Conservation (phyloP, 2,113 vertebrate genomes). For the Chloebia gouldiae region DNA sequence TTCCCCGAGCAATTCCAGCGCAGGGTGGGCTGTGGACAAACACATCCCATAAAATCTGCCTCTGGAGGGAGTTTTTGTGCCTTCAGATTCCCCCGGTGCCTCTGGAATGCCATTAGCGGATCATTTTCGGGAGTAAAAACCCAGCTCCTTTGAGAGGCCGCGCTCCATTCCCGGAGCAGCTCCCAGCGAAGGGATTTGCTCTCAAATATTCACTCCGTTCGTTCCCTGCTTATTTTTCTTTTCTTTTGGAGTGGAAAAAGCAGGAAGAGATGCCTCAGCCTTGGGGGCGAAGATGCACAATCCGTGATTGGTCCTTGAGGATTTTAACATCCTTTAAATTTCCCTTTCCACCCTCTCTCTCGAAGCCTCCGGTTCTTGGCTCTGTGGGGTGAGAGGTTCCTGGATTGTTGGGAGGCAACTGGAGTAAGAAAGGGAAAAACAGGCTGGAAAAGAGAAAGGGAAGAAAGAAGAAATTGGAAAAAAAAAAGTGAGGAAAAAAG, state of each 20-base stretch:
- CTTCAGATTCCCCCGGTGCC: background rate
- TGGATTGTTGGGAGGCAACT: accelerated
- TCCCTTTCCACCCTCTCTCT: background rate
- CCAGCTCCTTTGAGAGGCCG: background rate
- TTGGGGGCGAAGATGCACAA: background rate
- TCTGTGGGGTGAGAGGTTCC: background rate
- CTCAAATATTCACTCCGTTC: background rate
- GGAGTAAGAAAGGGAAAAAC: background rate
- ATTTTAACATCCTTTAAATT: background rate
- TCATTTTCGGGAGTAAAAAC: background rate
- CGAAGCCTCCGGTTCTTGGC: background rate
- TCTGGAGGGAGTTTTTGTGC: background rate
- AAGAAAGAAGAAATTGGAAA: background rate
- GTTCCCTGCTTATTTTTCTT: background rate
- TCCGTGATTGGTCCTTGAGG: background rate
- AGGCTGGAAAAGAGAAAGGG: background rate
- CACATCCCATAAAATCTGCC: background rate
- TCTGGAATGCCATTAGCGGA: background rate
- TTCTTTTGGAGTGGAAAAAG: background rate
- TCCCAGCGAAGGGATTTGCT: background rate
- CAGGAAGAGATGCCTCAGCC: background rate
- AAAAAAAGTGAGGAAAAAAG: accelerated
- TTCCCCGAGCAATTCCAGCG: accelerated
- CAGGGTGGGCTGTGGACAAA: accelerated
- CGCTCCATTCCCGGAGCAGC: background rate